Base-by-base conservation (phyloP, 1,140 invertebrate genomes). In the Hycleus phaleratus region DNA sequence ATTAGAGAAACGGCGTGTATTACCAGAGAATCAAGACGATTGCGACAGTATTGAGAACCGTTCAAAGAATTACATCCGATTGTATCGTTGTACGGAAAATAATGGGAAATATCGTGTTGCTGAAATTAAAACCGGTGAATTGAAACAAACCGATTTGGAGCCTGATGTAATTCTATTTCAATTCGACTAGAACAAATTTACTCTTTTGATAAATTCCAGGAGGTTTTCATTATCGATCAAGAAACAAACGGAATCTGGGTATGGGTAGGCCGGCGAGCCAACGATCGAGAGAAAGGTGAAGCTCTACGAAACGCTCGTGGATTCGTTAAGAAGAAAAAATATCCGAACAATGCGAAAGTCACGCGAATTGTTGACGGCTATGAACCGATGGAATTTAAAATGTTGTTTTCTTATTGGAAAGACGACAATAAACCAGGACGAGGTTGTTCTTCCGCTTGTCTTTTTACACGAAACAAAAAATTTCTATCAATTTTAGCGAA, bases 221-320 rank as follows among this genome's bases (percentile, higher is more conserved):
- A 89, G 62, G 87, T 90, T 0, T 97, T 86, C 73, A 85, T 97
- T 54, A 76, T 97, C 32, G 93, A 96, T 71, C 89, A 90, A 64
- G 88, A 87, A n/a, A 77, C 78, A 6, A 83, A 87, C 1, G 92
- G 91, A 1, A 85, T 96, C 55, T 97, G 93, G 92, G 86, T 93
- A 2, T 97, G 94, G 94, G 86, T 93, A 5, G 94, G 94, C 0
- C 82, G 81, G 70, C 75, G 83, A 61, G 82, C 88, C 40, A 83
- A 76, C 46, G 77, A 75, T 38, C 85, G 82, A 62, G 90, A 88
- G 73, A 80, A 85, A 61, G 77, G 79, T 24, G 90, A 86, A 75
- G 89, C 89, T 1, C 85, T 95, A 74, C 80, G 89, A 63, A 93
- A 93, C 71, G 88, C 86, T 6, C 80, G 93, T 18, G 91, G 92